Evolutionary conservation across 2,888 invertebrate species (phyloP), one percentile per base, ranked within the genome.

Genomic region (Trachelus tabidus): DNA sequence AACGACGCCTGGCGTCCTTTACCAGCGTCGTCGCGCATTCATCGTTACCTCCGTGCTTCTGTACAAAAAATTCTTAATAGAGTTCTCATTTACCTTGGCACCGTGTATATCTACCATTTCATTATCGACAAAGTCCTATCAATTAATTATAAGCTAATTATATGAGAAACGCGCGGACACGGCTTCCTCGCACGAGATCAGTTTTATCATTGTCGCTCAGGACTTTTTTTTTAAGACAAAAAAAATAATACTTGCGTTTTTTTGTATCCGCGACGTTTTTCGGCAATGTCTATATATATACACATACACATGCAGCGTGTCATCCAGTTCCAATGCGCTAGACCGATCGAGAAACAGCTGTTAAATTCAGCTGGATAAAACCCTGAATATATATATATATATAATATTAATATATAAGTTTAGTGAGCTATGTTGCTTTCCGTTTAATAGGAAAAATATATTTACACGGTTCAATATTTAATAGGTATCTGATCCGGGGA

Each of bases 391-490:
- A 35, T n/a, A 73, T 68, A 37, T 73, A 74, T 75, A 37, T 69
- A 79, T 56, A 9, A 56, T 56, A 56, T 56, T 23, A 56, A 56
- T 56, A 56, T 56, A 56, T 56, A 56, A 9, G 56, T 56, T 9
- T 56, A 56, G 56, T 56, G 56, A 56, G 56, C 56, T 56, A 56
- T 9, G 23, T 23, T 56, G 56, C 56, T 56, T 56, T 56, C 56
- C 56, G 56, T 79, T 69, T 56, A 77, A 80, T 79, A 80, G 80
- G 79, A 81, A 81, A 81, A 81, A 81, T 81, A 81, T 81, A 81
- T 81, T 79, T 81, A 81, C 81, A 81, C 75, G 76, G 76, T 81
- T 75, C n/a, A 79, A 69, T 75, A 78, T 79, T 78, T 71, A 76
- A 80, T 74, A 75, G 73, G 37, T 73, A 78, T 74, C 37, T 68